Base-by-base conservation (phyloP, 1,140 invertebrate genomes). In the Drosophila subpulchrella region DNA sequence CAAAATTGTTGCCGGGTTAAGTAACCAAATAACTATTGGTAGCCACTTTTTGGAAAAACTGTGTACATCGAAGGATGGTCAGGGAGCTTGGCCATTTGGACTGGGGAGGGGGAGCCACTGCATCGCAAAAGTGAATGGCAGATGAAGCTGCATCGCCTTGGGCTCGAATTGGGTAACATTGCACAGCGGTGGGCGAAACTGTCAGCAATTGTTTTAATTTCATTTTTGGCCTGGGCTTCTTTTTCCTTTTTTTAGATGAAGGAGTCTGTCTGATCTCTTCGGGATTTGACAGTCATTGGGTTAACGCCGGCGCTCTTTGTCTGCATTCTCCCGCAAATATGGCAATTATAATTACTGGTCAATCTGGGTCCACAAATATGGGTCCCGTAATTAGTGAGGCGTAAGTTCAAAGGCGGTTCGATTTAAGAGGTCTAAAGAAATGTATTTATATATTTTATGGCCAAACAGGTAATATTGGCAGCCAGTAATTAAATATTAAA, bases 81-180 rank as follows among this genome's bases (percentile, higher is more conserved):
- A 66, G 38, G 38, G 38, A 42, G 38, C 44, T 58, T 30, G 65
- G 65, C 53, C 65, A 20, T 13, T 13, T 17, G 55, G 27, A 27
- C 27, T 17, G 27, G 24, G 63, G 41, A 15, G 39, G 6, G 17
- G 10, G 38, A 48, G 79, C 62, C 74, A 59, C 51, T 75, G 72
- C 74, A 76, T 75, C 53, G 38, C 10, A 82, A 85, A 85, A 85
- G 82, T 85, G 82, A 85, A 85, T 82, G 82, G 82, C 82, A 88
- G 82, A 82, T 84, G 80, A 67, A 58, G 61, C 55, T 53, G 61
- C 55, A 47, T 47, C 63, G 80, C 81, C 81, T 74, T 77, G 55
- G 77, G 81, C 67, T 53, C 30, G 17, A 74, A 86, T 85, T 88
- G 78, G 54, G 65, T 75, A 86, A 85, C 65, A 46, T 73, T 24